Conservation (phyloP, 2,797 vertebrate species). For the Acrossocheilus fasciatus region DNA sequence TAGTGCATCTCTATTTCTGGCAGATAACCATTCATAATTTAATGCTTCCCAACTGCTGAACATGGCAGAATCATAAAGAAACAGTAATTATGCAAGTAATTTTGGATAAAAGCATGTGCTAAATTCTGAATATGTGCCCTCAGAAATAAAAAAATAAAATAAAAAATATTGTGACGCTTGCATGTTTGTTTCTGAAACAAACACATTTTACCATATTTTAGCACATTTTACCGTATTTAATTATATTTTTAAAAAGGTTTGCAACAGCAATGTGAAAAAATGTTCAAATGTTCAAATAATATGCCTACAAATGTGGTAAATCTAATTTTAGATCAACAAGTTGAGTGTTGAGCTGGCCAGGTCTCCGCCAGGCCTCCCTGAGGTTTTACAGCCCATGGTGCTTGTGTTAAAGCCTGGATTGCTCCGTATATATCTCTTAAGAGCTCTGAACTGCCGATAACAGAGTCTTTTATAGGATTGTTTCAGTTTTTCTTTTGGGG, state of each 20-base stretch:
- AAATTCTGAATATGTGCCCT: not conserved
- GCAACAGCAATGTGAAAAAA: not conserved
- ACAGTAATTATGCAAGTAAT: not conserved
- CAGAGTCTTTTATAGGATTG: slow-evolving; percentile 12
- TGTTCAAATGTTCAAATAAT: not conserved
- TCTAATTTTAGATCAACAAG: not conserved
- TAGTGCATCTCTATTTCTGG: not conserved
- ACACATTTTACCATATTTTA: not conserved
- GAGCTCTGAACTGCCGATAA: slow-evolving; percentile 33
- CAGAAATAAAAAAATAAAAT: no score
- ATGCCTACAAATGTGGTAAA: not conserved
- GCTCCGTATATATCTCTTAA: slow-evolving; percentile 4
- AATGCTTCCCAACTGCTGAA: not conserved
- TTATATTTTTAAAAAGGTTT: not conserved
- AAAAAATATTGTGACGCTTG: not conserved
- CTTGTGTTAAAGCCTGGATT: slow-evolving; percentile 9
- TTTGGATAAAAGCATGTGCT: not conserved
- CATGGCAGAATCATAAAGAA: not conserved
- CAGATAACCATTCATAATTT: slow-evolving; percentile 9
- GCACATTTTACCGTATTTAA: no score
- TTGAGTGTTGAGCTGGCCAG: not conserved
- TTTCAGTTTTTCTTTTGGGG: slow-evolving; percentile 54
- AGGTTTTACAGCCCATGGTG: not conserved
- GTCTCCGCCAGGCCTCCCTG: not conserved
- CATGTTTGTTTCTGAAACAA: not conserved